Evolutionary conservation across 2,113 vertebrate genomes (phyloP).

Genomic region (Penelope pileata): DNA sequence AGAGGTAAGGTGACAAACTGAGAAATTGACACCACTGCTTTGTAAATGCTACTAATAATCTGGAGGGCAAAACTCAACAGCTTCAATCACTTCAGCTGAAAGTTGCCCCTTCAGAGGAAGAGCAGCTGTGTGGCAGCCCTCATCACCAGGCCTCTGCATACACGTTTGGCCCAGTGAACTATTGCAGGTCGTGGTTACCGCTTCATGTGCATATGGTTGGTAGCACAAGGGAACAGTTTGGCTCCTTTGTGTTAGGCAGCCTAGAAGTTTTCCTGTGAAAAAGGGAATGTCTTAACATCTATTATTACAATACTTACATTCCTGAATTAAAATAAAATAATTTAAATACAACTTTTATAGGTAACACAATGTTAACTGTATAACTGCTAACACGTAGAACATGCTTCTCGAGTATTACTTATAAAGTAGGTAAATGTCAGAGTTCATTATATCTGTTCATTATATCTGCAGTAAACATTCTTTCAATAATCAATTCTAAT

Average conservation of each 20-base stretch:
- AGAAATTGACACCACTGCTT: neutral
- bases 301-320: neutral
- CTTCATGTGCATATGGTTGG: neutral
- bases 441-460: neutral
- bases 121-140: neutral
- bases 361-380: neutral
- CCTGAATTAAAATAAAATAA: neutral
- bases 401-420: neutral
- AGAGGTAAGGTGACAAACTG: neutral
- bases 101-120: neutral
- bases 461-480: neutral
- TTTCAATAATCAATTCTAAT: neutral
- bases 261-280: neutral
- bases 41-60: neutral
- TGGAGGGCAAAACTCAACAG: neutral
- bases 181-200: neutral
- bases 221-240: too few relatives aligned
- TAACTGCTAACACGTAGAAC: neutral
- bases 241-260: neutral
- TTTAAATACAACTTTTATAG: neutral
- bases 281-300: neutral
- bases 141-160: fast-evolving
- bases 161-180: neutral
- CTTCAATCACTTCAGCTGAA: neutral
- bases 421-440: neutral